Base-by-base conservation (phyloP, 2,797 vertebrate genomes). In the Setipinna tenuifilis region DNA sequence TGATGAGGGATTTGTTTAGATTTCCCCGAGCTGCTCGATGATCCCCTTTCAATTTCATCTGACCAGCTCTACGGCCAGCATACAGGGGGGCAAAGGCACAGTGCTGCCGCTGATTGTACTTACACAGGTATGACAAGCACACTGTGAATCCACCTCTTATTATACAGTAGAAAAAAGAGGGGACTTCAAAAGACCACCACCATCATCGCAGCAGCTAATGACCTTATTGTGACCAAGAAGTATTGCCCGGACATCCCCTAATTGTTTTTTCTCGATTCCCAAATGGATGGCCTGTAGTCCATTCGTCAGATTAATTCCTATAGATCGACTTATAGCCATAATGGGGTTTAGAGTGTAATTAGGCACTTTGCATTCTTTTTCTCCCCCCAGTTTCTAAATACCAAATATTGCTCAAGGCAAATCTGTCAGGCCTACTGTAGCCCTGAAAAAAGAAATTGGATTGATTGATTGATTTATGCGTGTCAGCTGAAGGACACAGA, bases 401-500 rank as follows among this genome's bases (percentile, higher is more conserved):
- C 59, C 46, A 82, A 65, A 83, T 31, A 54, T 84, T 41, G 75
- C 87, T 83, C 48, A 50, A 85, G 85, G 84, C 85, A 82, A 83
- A 82, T 19, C 14, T 44, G 83, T 81, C 81, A 58, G 75, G 80
- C 86, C 82, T 83, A 85, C 62, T 41, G 71, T 48, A 83, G 65
- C 82, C 75, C 82, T 83, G 19, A 80, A 80, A 71, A 78, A 71
- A 84, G 85, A 85, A 88, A 88, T 82, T 62, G 87, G 82, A 87
- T 86, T 86, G 89, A 89, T 83, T 87, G 89, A 89, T 89, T 88
- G 89, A 89, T 87, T 90, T 84, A 84, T 71, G 81, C 85, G 82
- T 89, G 86, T 88, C 87, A 86, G 83, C 85, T 89, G 88, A 90
- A 89, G 89, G 87, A 88, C 86, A 86, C 48, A 82, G 46, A 31